These are phyloP conservation scores for Bombus cullumanus DNA, from an alignment of 1,140 invertebrate genomes.

Conservation along the genomic window DNA sequence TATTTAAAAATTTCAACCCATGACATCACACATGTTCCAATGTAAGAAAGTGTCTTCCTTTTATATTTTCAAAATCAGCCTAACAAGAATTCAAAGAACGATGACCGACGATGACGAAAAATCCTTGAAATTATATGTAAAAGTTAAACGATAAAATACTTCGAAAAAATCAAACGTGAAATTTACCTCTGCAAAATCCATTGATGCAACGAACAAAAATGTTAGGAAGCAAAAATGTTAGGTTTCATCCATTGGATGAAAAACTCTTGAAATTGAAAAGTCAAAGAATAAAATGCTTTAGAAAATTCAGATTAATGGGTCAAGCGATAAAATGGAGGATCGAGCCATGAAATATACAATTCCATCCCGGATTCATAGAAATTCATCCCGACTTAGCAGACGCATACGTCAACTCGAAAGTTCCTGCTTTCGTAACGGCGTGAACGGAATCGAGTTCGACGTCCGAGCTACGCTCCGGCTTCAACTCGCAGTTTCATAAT, in stretches of 20 bases:
- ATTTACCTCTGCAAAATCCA: background rate
- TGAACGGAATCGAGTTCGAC: constrained; percentile 57
- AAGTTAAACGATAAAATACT: background rate
- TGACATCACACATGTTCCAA: background rate
- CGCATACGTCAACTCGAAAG: constrained; percentile 58
- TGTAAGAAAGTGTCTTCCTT: too few species aligned
- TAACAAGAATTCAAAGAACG: background rate
- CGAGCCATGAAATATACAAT: background rate
- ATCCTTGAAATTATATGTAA: background rate
- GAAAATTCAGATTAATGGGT: background rate
- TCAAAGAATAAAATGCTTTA: background rate
- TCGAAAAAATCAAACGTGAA: background rate
- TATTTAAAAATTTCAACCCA: background rate
- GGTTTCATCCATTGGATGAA: background rate
- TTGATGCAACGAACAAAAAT: too few species aligned
- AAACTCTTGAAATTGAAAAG: background rate
- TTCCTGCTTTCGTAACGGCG: constrained; percentile 62
- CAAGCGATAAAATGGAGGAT: background rate
- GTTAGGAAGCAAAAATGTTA: too few species aligned
- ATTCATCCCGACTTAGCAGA: constrained; percentile 37
- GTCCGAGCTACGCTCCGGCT: constrained; percentile 52
- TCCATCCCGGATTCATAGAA: constrained; percentile 33
- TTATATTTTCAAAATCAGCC: background rate
- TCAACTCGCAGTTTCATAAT: constrained; percentile 61
- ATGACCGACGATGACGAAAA: background rate